Conservation (phyloP, 64 coral and sea anemone genomes). For the Acropora tenuis region DNA sequence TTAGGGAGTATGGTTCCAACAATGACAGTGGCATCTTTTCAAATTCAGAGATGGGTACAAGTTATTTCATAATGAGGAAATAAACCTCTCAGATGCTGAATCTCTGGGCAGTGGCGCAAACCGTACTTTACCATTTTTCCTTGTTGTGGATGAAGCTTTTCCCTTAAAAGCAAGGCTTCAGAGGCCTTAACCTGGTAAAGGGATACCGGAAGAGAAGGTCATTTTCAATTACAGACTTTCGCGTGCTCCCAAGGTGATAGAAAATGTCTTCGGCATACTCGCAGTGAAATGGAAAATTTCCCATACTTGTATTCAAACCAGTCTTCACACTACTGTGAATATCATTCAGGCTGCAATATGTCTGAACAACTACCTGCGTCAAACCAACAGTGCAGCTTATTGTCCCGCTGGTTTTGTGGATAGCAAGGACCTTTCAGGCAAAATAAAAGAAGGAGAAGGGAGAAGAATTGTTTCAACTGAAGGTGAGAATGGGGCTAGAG, state of each 20-base stretch:
- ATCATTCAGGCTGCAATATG: constrained; percentile 23
- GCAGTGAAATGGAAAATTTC: constrained; percentile 19
- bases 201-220: background rate
- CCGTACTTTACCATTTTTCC: background rate
- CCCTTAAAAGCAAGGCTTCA: no score
- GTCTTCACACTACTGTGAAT: background rate
- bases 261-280: constrained; percentile 42
- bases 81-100: constrained; percentile 34
- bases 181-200: constrained; percentile 17
- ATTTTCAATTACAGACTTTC: constrained; percentile 39
- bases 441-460: constrained; percentile 41
- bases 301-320: background rate
- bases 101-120: background rate
- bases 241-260: constrained; percentile 1
- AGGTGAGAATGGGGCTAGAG: constrained; percentile 14
- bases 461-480: constrained; percentile 16
- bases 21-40: constrained; percentile 43
- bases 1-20: constrained; percentile 41
- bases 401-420: constrained; percentile 47
- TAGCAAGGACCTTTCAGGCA: constrained; percentile 3
- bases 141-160: constrained; percentile 53
- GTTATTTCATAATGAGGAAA: background rate
- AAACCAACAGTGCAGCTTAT: constrained; percentile 36
- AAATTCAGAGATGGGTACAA: constrained; percentile 45
- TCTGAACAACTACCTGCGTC: constrained; percentile 31